phyloP scores from a whole-genome alignment of 2,797 vertebrate species.

The Rhinella marina region DNA sequence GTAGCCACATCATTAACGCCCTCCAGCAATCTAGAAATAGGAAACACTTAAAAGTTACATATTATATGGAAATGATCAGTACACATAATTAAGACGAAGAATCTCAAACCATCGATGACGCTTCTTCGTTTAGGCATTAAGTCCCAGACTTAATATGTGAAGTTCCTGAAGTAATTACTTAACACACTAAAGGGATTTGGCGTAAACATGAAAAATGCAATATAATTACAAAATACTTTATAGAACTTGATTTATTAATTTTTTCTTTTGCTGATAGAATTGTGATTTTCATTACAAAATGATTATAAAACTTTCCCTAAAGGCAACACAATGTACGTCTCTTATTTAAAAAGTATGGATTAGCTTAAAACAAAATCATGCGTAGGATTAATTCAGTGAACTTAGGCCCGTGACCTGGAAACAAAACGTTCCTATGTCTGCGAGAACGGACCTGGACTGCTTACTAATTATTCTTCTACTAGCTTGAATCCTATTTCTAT shows the following conservation, averaged over 20 bases:
- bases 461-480: background rate
- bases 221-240: conserved; percentile 50
- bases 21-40: conserved; percentile 47
- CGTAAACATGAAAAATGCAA: conserved; percentile 48
- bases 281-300: conserved; percentile 45
- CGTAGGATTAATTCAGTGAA: conserved; percentile 20
- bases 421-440: background rate
- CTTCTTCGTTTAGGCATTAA: conserved; percentile 40
- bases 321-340: conserved; percentile 31
- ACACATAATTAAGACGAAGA: conserved; percentile 50
- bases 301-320: conserved; percentile 31
- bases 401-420: conserved; percentile 27
- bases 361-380: conserved; percentile 21
- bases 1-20: conserved; percentile 50
- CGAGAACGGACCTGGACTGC: background rate
- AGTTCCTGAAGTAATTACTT: conserved; percentile 52
- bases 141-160: conserved; percentile 41
- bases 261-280: conserved; percentile 42
- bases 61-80: conserved; percentile 38
- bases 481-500: background rate
- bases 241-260: conserved; percentile 44
- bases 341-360: conserved; percentile 30
- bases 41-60: conserved; percentile 55
- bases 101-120: background rate
- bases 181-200: conserved; percentile 48